These are phyloP conservation scores for Athrips mouffetella DNA, from an alignment of 2,888 invertebrate species.

Conservation along the genomic window DNA sequence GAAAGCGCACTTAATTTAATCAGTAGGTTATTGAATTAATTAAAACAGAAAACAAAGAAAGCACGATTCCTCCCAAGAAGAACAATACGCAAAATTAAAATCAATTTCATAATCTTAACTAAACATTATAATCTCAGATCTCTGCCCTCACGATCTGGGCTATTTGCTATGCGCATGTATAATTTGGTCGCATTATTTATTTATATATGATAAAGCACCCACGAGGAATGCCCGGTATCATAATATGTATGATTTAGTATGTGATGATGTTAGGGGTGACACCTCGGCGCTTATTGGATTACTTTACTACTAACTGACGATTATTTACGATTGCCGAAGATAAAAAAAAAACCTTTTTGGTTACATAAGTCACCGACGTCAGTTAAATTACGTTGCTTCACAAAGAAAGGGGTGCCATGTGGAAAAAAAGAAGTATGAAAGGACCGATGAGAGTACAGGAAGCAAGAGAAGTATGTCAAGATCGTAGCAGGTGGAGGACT, in stretches of 20 bases:
- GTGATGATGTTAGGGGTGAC: slow-evolving; percentile 16
- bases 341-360: slow-evolving; percentile 1
- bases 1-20: not conserved
- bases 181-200: slow-evolving; percentile 71
- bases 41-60: slow-evolving; percentile 1
- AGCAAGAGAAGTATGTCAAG: no score
- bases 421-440: no score
- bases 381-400: no score
- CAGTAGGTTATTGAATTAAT: no score
- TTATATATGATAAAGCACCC: slow-evolving; percentile 66
- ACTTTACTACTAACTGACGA: not conserved
- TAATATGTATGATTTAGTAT: slow-evolving; percentile 46
- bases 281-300: not conserved
- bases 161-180: slow-evolving; percentile 76
- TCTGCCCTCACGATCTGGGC: slow-evolving; percentile 57
- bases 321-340: not conserved
- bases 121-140: slow-evolving; percentile 46
- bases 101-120: slow-evolving; percentile 28
- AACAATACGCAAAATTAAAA: slow-evolving; percentile 7
- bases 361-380: no score
- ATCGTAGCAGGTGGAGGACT: no score
- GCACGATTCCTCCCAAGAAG: not conserved
- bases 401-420: no score
- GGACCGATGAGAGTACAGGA: no score
- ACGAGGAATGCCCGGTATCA: slow-evolving; percentile 55